Evolutionary conservation across 2,797 vertebrate species (phyloP).

Genomic region (Danio tinwini): DNA sequence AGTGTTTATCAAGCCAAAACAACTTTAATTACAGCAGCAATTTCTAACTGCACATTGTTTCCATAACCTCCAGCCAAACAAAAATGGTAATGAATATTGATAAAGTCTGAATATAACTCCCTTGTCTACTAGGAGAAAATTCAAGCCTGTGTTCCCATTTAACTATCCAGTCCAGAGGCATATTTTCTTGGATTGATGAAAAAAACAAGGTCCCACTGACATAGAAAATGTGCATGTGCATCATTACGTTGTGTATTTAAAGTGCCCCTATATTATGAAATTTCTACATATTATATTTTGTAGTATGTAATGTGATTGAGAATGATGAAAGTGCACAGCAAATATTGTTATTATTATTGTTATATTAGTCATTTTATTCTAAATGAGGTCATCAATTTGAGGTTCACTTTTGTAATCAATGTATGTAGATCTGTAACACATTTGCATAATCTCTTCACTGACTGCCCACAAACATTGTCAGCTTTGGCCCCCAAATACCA

Average conservation of each 20-base stretch:
- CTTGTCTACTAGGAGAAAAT: background rate
- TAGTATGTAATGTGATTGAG: too few relatives aligned
- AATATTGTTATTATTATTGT: too few relatives aligned
- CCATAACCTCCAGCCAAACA: conserved; percentile 41
- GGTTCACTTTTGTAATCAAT: too few relatives aligned
- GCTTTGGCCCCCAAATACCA: too few relatives aligned
- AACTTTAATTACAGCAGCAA: conserved; percentile 42
- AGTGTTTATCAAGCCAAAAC: conserved; percentile 4
- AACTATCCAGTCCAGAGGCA: conserved; percentile 19
- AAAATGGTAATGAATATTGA: conserved; percentile 41
- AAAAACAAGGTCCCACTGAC: conserved; percentile 17
- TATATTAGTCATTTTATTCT: too few relatives aligned
- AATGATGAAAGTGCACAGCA: too few relatives aligned
- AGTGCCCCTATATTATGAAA: too few relatives aligned
- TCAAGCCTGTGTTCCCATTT: background rate
- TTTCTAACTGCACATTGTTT: conserved; percentile 31
- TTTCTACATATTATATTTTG: too few relatives aligned
- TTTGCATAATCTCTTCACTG: too few relatives aligned
- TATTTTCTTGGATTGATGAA: background rate
- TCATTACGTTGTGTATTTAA: background rate
- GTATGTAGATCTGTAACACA: too few relatives aligned
- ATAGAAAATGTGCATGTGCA: conserved; percentile 9
- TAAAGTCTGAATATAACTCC: conserved; percentile 10
- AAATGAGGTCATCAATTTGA: too few relatives aligned
- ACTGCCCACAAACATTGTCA: too few relatives aligned